Percentiles rank a stretch among this genome's conserved stretches.
phyloP scores from a whole-genome alignment of 2,888 invertebrate species.

The Philaethria dido region DNA sequence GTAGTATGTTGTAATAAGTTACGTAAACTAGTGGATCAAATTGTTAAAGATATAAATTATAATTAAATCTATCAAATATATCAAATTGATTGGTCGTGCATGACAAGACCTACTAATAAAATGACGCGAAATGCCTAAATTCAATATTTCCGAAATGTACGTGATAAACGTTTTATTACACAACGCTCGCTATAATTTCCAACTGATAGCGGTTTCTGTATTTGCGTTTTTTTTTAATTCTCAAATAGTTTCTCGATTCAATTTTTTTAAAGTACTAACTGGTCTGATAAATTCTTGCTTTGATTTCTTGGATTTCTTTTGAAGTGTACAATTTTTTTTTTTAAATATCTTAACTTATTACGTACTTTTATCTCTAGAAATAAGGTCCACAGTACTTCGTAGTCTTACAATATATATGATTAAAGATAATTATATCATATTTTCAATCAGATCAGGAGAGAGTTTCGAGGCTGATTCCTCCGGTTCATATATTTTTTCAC shows the following conservation, averaged over 20 bases:
- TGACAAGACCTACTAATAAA: constrained; percentile 20
- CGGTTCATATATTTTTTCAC: constrained; percentile 53
- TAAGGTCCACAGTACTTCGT: not conserved
- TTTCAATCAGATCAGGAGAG: constrained; percentile 52
- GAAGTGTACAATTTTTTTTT: not conserved
- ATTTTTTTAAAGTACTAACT: not conserved
- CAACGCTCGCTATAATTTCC: constrained; percentile 13
- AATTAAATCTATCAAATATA: constrained; percentile 18
- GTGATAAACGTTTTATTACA: constrained; percentile 19
- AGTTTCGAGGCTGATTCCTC: constrained; percentile 60
- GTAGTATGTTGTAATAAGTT: constrained; percentile 6
- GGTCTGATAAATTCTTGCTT: not conserved
- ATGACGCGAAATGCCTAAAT: constrained; percentile 14
- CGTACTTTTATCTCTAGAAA: not conserved
- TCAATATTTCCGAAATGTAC: constrained; percentile 13
- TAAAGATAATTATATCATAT: not conserved
- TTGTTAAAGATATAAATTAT: constrained; percentile 19
- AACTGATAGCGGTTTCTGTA: constrained; percentile 15
- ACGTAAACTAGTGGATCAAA: constrained; percentile 8
- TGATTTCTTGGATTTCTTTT: not conserved
- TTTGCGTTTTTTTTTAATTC: not conserved
- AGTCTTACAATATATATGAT: not conserved
- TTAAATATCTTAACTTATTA: not conserved
- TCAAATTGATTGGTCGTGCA: constrained; percentile 17
- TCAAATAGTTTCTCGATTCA: constrained; percentile 3